Evolutionary conservation across 2,888 invertebrate genomes (phyloP).

Genomic region (Pseudococcus jackbeardsleyi): DNA sequence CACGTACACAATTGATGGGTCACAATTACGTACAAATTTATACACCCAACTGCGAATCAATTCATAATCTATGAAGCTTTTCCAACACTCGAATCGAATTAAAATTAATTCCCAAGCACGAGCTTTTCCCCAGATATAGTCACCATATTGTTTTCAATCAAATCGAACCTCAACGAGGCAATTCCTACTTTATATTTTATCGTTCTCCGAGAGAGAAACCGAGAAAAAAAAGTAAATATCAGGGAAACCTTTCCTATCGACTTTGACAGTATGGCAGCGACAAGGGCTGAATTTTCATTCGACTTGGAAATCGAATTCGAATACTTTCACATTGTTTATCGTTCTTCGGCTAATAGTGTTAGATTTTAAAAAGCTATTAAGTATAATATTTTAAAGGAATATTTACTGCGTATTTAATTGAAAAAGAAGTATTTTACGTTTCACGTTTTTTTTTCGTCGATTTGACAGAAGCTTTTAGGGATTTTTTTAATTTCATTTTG

Average conservation of each 20-base stretch:
- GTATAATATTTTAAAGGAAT: background rate
- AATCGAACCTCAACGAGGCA: background rate
- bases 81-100: background rate
- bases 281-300: background rate
- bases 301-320: background rate
- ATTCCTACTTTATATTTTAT: conserved; percentile 1
- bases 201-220: background rate
- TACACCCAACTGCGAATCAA: background rate
- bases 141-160: background rate
- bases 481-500: background rate
- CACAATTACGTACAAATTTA: background rate
- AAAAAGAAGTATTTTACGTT: background rate
- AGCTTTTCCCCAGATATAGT: background rate
- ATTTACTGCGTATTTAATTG: background rate
- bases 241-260: background rate
- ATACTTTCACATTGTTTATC: background rate
- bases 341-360: background rate
- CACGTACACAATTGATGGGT: background rate
- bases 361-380: background rate
- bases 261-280: background rate
- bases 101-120: background rate
- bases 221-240: background rate
- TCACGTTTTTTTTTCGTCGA: background rate
- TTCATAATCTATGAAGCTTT: background rate
- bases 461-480: background rate